Evolutionary conservation across 2,113 vertebrate genomes (phyloP).

Genomic region (Ochotona princeps): DNA sequence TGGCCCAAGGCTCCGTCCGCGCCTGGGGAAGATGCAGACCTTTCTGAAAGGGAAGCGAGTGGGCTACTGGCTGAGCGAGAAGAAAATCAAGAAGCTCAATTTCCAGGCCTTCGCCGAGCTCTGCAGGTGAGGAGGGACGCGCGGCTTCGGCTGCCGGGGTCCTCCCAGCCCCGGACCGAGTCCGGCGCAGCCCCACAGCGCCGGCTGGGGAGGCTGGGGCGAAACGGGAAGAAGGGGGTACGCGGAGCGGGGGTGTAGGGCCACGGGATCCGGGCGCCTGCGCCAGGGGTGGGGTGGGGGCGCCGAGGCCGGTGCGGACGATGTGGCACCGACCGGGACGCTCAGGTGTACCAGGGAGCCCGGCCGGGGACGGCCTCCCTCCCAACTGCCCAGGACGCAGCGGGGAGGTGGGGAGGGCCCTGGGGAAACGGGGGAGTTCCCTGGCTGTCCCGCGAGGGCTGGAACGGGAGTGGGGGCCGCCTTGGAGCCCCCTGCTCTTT

Average conservation of each 20-base stretch:
- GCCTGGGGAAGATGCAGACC: constrained; percentile 93
- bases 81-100: constrained; percentile 99
- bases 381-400: not conserved
- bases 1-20: constrained; percentile 56
- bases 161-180: not conserved
- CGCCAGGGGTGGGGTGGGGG: too few relatives aligned
- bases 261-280: not conserved
- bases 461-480: constrained; percentile 27
- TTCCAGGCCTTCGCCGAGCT: constrained; percentile 97
- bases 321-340: constrained; percentile 22
- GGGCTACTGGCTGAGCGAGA: constrained; percentile 99
- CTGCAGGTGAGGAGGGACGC: constrained; percentile 90
- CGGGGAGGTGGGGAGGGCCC: not conserved
- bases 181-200: not conserved
- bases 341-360: constrained; percentile 58
- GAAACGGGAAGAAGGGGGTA: constrained; percentile 28
- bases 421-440: not conserved
- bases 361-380: not conserved
- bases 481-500: not conserved
- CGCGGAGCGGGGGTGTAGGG: not conserved
- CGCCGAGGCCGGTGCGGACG: constrained; percentile 9
- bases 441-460: constrained; percentile 1
- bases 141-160: constrained; percentile 1
- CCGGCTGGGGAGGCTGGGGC: not conserved
- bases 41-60: constrained; percentile 96